These are phyloP conservation scores for Brachystomella parvula DNA, from an alignment of 1,140 invertebrate genomes.

Conservation along the genomic window DNA sequence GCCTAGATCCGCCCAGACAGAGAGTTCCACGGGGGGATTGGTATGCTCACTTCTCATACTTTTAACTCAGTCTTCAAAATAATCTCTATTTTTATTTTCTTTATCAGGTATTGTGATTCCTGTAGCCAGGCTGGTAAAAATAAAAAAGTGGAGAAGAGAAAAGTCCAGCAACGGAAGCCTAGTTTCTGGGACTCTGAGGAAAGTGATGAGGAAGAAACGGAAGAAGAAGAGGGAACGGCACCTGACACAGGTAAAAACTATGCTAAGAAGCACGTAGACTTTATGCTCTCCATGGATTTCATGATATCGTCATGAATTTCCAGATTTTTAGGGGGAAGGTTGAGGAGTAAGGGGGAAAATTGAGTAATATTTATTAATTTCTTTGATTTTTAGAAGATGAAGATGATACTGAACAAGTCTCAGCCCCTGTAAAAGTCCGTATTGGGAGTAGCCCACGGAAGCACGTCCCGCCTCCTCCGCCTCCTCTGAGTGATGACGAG, in stretches of 20 bases:
- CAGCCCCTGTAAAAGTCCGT: slow-evolving; percentile 21
- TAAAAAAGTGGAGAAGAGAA: not conserved
- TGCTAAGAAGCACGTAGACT: too few species aligned
- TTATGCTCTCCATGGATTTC: too few species aligned
- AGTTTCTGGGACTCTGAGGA: not conserved
- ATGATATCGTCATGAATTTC: too few species aligned
- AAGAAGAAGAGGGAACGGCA: not conserved
- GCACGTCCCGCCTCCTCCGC: not conserved
- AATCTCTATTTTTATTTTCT: not conserved
- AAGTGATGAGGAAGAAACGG: slow-evolving; percentile 3
- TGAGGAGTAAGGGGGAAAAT: too few species aligned
- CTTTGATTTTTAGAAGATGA: not conserved
- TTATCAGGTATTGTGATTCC: not conserved
- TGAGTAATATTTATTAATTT: not conserved
- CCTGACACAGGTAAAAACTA: too few species aligned
- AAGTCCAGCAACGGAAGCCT: not conserved
- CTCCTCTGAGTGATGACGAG: not conserved
- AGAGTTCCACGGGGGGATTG: slow-evolving; percentile 53
- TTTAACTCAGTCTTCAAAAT: slow-evolving; percentile 40
- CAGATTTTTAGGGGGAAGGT: too few species aligned
- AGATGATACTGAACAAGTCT: slow-evolving; percentile 21
- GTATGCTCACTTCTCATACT: slow-evolving; percentile 41
- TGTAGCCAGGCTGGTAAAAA: not conserved
- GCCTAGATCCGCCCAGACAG: slow-evolving; percentile 52
- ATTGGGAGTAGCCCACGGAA: not conserved